These are phyloP conservation scores for Ischnura elegans DNA, from an alignment of 2,888 invertebrate genomes.

Conservation along the genomic window DNA sequence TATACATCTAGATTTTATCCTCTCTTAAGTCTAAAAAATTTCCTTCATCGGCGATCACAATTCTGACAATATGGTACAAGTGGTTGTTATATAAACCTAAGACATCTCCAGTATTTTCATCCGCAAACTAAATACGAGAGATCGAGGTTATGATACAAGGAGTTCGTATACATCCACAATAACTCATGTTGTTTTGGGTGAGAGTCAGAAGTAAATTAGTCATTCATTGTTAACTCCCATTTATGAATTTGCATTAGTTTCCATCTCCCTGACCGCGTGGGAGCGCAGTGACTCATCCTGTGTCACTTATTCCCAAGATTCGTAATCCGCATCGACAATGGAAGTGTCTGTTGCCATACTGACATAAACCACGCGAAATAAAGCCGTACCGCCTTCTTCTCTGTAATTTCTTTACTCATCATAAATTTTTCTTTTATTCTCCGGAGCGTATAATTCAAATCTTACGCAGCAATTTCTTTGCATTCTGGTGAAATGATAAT, in stretches of 20 bases:
- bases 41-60: background rate
- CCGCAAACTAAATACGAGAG: background rate
- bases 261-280: conserved; percentile 18
- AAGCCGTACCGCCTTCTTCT: background rate
- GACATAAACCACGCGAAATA: conserved; percentile 33
- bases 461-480: background rate
- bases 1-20: background rate
- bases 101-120: background rate
- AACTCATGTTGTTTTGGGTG: conserved; percentile 62
- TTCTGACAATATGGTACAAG: background rate
- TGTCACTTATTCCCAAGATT: conserved; percentile 25
- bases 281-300: conserved; percentile 44
- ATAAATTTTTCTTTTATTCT: background rate
- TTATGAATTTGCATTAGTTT: conserved; percentile 60
- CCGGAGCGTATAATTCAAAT: background rate
- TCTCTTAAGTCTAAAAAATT: background rate
- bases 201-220: conserved; percentile 55
- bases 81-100: background rate
- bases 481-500: background rate
- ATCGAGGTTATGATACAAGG: background rate
- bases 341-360: conserved; percentile 12
- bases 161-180: conserved; percentile 12
- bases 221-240: conserved; percentile 63
- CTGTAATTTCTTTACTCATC: conserved; percentile 26
- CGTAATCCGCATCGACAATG: conserved; percentile 56